These are phyloP conservation scores for Andrena flavipes DNA, from an alignment of 2,888 invertebrate genomes.

Conservation along the genomic window DNA sequence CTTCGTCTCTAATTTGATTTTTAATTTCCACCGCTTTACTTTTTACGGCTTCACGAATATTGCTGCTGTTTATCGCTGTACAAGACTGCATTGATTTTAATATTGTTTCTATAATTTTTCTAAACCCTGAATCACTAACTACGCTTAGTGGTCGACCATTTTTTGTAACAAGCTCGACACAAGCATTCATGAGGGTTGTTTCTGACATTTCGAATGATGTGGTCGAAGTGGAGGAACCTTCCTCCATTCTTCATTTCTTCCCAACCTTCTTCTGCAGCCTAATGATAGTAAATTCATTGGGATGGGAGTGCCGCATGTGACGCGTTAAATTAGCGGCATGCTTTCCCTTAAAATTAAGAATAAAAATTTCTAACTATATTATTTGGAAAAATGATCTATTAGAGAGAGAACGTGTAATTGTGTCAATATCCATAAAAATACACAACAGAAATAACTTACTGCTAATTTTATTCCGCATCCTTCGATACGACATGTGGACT, in stretches of 20 bases:
- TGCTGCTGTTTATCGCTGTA: background rate
- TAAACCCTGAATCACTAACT: background rate
- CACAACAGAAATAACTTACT: background rate
- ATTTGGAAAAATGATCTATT: background rate
- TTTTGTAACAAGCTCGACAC: background rate
- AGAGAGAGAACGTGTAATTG: background rate
- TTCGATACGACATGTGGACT: background rate
- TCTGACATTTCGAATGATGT: too few species aligned
- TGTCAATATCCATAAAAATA: background rate
- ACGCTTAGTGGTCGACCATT: background rate
- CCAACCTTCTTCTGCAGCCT: background rate
- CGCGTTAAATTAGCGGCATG: too few species aligned
- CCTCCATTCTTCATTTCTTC: background rate
- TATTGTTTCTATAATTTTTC: background rate
- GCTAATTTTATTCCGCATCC: background rate
- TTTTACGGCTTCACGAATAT: background rate
- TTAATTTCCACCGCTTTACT: background rate
- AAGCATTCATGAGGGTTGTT: background rate
- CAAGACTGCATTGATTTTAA: background rate
- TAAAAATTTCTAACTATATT: background rate
- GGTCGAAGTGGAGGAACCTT: background rate
- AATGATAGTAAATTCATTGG: background rate
- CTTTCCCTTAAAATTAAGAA: background rate
- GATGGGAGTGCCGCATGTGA: background rate
- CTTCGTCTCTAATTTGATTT: background rate